Base-by-base conservation (phyloP, 2,888 invertebrate genomes). In the Cosmopolites sordidus region DNA sequence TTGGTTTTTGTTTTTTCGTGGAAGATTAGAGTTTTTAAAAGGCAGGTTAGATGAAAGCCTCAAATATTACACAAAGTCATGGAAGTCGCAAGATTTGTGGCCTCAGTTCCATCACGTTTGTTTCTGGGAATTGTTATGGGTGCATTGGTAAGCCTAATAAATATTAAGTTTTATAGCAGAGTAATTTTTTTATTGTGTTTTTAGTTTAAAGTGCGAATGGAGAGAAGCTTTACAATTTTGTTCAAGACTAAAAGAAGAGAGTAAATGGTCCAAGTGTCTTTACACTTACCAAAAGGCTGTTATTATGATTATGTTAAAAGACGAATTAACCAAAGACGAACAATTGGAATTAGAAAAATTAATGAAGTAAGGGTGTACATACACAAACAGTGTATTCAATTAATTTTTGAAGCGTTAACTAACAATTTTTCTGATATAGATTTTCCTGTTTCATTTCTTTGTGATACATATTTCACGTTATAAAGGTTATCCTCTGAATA, bases 41-140 rank as follows among this genome's bases (percentile, higher is more conserved):
- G 92, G 92, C 0, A 81, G 87, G 67, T 76, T 92, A 39, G 80
- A 83, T 15, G 78, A 81, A 18, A 86, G 89, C 11, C 79, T 89
- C 37, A 71, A 74, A 11, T 90, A 86, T 76, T 94, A 94, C 75
- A 83, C 83, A 55, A 83, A 81, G 61, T 91, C 92, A 0, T 87
- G 92, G 77, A 80, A 83, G 58, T 89, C 89, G 2, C 93, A 94
- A 69, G 76, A 83, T 55, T 78, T 88, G 41, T 95, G 94, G 92
- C 83, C 84, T 1, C 94, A 95, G 72, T 92, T 96, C 72, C 92
- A 92, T 69, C 92, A 95, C 69, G 75, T 95, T 2, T 93, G 94
- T 72, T 93, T 84, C 70, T 97, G 96, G 96, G 96, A 96, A 70
- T 78, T 95, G 29, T 83, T 93, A 79, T 95, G 93, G 93, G 83